A percentile compares a stretch with the other conserved stretches of the same genome.
These are phyloP conservation scores for Syngnathus scovelli DNA, from an alignment of 2,113 vertebrate genomes.

Conservation along the genomic window DNA sequence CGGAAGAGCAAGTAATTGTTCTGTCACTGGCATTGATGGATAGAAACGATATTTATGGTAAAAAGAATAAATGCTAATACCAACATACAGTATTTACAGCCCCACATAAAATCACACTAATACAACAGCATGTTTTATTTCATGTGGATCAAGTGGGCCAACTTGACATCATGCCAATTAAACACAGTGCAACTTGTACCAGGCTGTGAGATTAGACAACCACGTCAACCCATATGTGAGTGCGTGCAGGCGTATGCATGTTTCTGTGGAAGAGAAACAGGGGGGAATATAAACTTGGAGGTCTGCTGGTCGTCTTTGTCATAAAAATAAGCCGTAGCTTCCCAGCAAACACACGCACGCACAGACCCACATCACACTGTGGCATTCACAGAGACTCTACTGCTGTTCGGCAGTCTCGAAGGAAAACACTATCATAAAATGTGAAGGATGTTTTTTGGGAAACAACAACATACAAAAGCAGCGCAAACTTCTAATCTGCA, in stretches of 20 bases:
- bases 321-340: neutral
- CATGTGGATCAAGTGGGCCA: constrained; percentile 39
- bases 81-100: neutral
- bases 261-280: neutral
- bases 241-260: neutral
- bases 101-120: constrained; percentile 10
- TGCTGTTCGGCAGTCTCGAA: constrained; percentile 24
- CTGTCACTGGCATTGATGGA: too few species aligned
- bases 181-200: constrained; percentile 69
- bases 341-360: neutral
- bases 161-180: constrained; percentile 48
- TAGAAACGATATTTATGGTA: neutral
- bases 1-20: neutral
- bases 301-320: constrained; percentile 3
- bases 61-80: neutral
- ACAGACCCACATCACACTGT: constrained; percentile 14
- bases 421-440: constrained; percentile 48
- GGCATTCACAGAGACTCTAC: constrained; percentile 45
- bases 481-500: neutral
- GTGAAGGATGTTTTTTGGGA: constrained; percentile 55
- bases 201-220: constrained; percentile 61
- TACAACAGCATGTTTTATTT: constrained; percentile 41
- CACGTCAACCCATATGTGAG: constrained; percentile 21
- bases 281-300: constrained; percentile 1
- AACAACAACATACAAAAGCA: constrained; percentile 16